Percentiles rank a stretch among this genome's conserved stretches.
Evolutionary conservation across 2,888 invertebrate genomes (phyloP).

Genomic region (Synergus japonicus): DNA sequence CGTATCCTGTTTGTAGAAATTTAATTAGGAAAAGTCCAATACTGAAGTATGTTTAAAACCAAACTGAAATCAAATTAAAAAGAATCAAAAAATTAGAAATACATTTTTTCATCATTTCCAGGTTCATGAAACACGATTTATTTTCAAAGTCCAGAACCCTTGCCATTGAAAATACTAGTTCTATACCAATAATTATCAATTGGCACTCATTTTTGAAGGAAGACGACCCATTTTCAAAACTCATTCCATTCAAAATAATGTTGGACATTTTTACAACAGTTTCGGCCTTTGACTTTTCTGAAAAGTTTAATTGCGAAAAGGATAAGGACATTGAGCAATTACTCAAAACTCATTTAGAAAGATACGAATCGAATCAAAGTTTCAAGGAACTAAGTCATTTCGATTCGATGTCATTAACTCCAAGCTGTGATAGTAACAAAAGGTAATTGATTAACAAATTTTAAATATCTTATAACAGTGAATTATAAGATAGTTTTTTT

Average conservation of each 20-base stretch:
- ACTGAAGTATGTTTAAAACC: slow-evolving; percentile 62
- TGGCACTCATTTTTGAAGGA: slow-evolving; percentile 69
- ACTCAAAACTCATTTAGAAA: neutral
- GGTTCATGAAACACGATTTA: slow-evolving; percentile 10
- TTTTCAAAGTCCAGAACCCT: slow-evolving; percentile 11
- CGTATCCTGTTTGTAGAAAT: slow-evolving; percentile 72
- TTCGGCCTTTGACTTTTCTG: neutral
- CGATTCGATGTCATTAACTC: neutral
- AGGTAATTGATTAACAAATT: neutral
- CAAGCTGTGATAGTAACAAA: neutral
- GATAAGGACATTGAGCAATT: neutral
- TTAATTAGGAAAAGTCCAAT: slow-evolving; percentile 64
- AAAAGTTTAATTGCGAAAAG: neutral
- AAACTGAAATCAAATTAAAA: too few species aligned
- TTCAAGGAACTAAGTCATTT: neutral
- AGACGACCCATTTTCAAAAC: slow-evolving; percentile 40
- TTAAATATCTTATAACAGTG: neutral
- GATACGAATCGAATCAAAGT: slow-evolving; percentile 8
- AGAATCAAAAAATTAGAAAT: neutral
- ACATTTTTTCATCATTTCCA: neutral
- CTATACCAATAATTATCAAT: slow-evolving; percentile 64
- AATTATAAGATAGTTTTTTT: neutral
- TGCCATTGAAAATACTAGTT: slow-evolving; percentile 65
- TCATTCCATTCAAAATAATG: slow-evolving; percentile 62
- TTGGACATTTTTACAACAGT: slow-evolving; percentile 60